Evolutionary conservation across 2,888 invertebrate species (phyloP), one percentile per base, ranked within the genome.

Genomic region (Lysandra bellargus): DNA sequence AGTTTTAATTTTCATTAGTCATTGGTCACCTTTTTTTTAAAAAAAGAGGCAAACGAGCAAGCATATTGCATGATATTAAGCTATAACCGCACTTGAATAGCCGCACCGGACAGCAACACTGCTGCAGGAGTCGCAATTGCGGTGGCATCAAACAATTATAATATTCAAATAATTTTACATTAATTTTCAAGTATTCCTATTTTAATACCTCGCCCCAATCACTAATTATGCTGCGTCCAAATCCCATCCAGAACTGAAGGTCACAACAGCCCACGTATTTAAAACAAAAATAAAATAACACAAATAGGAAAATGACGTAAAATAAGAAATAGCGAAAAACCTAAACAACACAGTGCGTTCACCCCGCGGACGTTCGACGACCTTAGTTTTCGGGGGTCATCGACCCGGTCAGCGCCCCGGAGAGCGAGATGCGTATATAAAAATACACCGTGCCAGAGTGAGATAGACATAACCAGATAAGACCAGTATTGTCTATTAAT

Each of bases 331-430:
- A 82, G 82, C 83, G 82, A 82, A 83, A 83, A 82, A 81, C 79
- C 81, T 81, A 81, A 80, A 61, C 60, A 78, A 80, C 78, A 79
- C 79, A 80, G 80, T 83, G 82, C 89, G 81, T 87, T 90, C 86
- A 89, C 87, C 90, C 85, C 85, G 81, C 89, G 92, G 90, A 88
- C 92, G 92, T 90, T 88, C 92, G 85, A 86, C 89, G 90, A 90
- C 87, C 92, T 85, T 84, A 90, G 89, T 87, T 92, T 92, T 89
- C 90, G 91, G 88, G 84, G 92, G 87, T 91, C 92, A 85, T 80
- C 82, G 90, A 83, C 90, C 91, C 86, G 88, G 87, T 86, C 88
- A 86, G 82, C 88, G 79, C 40, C 79, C 78, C 33, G 76, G 30
- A 30, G 76, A 76, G 76, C 76, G 76, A 76, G 76, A 76, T 30